Evolutionary conservation across 2,797 vertebrate species (phyloP), one percentile per base, ranked within the genome.

Genomic region (Poecilia velifera): DNA sequence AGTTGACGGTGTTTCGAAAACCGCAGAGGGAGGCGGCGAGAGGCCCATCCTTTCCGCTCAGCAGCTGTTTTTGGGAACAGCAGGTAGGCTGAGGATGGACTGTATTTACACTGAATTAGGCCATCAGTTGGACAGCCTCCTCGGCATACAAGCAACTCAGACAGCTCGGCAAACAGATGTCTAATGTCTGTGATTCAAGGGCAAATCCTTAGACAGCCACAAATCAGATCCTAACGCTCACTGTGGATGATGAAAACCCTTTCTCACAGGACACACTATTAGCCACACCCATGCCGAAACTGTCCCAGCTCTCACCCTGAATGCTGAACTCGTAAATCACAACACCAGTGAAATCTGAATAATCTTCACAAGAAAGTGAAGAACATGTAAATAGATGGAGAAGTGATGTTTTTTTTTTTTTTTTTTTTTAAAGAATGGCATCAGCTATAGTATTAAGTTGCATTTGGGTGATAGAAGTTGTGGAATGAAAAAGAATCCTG

Each of bases 11-110:
- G 76, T 87, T 92, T 87, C 88, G 57, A 84, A 82, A 85, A 87
- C 84, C 85, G 86, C 78, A 83, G 83, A 83, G 77, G 83, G 86
- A 76, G 74, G 88, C 85, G 81, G 88, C 77, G 0, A 78, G 73
- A 78, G 80, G 91, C 91, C 90, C 87, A 90, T 76, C 76, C 87
- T 73, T 6, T 68, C 83, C 59, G 74, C 55, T 57, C 84, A 87
- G 86, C 92, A 93, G 90, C 90, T 93, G 93, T 90, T 89, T 86
- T 59, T 87, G 89, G 89, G 86, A 92, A 49, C 92, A 90, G 92
- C 86, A 83, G 85, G 87, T 80, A 83, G 79, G 80, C 84, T 83
- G 78, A 89, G 76, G 79, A 87, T 85, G 59, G 82, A 87, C 84
- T 78, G 84, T 88, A 86, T 91, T 92, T 91, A 89, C 87, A 88